Percentiles rank a stretch among this genome's conserved stretches.
Evolutionary conservation across 1,140 invertebrate genomes (phyloP).

Genomic region (Calosoma granatense): DNA sequence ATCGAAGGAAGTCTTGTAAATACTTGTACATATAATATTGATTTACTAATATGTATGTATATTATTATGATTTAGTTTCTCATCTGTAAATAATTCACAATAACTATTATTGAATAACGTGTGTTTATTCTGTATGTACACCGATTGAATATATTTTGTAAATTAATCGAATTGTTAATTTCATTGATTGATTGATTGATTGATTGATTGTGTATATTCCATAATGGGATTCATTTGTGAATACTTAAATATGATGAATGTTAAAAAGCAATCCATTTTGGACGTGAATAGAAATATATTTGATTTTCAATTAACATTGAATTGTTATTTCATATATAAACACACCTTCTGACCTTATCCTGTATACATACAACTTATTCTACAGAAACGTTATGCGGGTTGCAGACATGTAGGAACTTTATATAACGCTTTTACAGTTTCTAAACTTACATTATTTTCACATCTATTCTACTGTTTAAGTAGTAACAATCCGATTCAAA

Average conservation of each 20-base stretch:
- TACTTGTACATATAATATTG: background rate
- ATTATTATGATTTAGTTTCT: too few species aligned
- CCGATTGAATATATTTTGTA: background rate
- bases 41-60: background rate
- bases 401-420: too few species aligned
- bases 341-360: too few species aligned
- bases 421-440: too few species aligned
- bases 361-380: too few species aligned
- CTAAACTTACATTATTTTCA: too few species aligned
- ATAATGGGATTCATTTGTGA: background rate
- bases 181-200: too few species aligned
- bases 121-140: background rate
- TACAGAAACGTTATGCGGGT: too few species aligned
- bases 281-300: background rate
- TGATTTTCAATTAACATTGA: background rate
- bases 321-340: background rate
- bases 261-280: background rate
- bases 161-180: background rate
- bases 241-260: background rate
- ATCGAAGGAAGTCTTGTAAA: background rate
- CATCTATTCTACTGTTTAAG: too few species aligned
- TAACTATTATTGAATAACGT: background rate
- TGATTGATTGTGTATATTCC: background rate
- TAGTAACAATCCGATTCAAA: too few species aligned
- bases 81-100: background rate